Conservation (phyloP, 1,140 invertebrate species). For the Metopolophium dirhodum region DNA sequence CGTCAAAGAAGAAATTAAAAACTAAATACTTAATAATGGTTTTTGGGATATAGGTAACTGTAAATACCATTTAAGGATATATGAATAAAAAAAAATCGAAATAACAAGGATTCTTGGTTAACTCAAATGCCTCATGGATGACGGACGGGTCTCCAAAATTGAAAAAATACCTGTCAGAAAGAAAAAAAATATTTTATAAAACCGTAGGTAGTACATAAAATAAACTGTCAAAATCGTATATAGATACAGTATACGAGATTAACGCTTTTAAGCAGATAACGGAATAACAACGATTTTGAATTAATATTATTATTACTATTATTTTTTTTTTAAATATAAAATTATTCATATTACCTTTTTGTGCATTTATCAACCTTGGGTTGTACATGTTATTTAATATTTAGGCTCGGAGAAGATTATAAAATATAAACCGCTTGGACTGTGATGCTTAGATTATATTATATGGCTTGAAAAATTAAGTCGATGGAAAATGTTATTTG, state of each 20-base stretch:
- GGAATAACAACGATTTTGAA: background rate
- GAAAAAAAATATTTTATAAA: background rate
- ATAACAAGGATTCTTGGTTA: background rate
- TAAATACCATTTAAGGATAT: background rate
- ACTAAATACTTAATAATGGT: background rate
- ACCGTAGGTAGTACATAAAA: background rate
- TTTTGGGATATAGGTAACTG: background rate
- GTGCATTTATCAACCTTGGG: constrained; percentile 8
- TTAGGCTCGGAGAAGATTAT: background rate
- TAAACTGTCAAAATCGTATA: background rate
- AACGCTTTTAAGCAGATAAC: background rate
- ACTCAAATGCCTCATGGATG: background rate
- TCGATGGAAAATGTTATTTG: background rate
- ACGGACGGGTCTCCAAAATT: background rate
- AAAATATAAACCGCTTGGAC: background rate
- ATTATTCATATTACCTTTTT: background rate
- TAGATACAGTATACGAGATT: background rate
- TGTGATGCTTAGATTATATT: background rate
- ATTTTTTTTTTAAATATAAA: background rate
- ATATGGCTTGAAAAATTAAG: constrained; percentile 10
- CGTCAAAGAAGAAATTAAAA: background rate
- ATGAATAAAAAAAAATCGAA: background rate
- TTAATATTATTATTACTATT: background rate
- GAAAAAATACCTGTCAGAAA: background rate
- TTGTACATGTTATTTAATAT: background rate